Percentiles rank a stretch among this genome's conserved stretches.
Conservation (phyloP, 2,113 vertebrate species). For the Phylloscopus trochilus region DNA sequence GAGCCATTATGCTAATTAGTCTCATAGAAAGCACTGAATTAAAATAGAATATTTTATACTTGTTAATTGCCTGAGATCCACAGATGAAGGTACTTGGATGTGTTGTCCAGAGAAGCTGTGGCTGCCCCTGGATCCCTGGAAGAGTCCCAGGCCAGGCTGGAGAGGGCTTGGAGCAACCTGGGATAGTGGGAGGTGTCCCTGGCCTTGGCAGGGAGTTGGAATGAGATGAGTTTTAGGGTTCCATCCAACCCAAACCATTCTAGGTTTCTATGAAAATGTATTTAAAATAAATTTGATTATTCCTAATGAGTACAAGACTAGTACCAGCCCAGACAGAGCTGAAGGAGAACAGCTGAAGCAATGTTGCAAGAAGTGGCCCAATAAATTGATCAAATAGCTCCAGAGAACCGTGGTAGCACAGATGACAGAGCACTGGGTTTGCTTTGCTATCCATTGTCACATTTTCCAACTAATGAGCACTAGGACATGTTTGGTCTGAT, state of each 20-base stretch:
- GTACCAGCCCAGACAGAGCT: neutral
- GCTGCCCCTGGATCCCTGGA: neutral
- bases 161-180: fast-evolving
- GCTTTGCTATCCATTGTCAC: neutral
- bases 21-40: neutral
- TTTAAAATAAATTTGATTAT: neutral
- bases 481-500: neutral
- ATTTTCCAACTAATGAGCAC: neutral
- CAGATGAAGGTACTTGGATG: neutral
- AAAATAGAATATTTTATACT: neutral
- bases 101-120: neutral
- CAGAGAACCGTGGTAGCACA: neutral
- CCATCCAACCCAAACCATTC: neutral
- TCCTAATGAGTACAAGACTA: neutral
- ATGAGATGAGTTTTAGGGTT: neutral
- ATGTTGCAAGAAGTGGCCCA: neutral
- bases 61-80: neutral
- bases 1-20: neutral
- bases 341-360: neutral
- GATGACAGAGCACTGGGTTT: neutral
- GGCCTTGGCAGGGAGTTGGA: fast-evolving
- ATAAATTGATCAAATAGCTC: neutral
- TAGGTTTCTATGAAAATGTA: fast-evolving
- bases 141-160: fast-evolving
- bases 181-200: fast-evolving